phyloP scores from a whole-genome alignment of 2,113 vertebrate genomes.

The Indri indri region DNA sequence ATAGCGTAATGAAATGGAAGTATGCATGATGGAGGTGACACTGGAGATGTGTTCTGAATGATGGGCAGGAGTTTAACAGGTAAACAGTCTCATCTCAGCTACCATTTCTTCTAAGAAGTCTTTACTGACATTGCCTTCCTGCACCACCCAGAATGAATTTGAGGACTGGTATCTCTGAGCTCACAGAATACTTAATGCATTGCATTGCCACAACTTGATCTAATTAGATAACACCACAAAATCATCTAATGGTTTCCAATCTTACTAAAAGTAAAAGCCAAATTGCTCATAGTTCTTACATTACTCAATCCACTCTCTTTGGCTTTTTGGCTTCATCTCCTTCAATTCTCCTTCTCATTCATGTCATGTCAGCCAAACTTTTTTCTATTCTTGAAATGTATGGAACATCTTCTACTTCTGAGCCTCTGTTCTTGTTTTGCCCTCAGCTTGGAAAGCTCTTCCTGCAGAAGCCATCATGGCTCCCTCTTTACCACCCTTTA shows the following conservation, averaged over 20 bases:
- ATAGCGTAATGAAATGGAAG: not conserved
- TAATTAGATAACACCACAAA: not conserved
- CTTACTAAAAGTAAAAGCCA: not conserved
- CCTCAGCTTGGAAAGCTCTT: not conserved
- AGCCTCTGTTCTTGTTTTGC: not conserved
- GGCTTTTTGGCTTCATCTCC: not conserved
- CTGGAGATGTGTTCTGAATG: not conserved
- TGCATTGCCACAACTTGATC: not conserved
- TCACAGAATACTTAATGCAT: not conserved
- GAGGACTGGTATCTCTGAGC: not conserved
- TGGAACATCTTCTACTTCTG: not conserved
- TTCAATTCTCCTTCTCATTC: not conserved
- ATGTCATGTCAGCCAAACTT: not conserved
- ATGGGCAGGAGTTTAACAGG: not conserved
- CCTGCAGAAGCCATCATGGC: fast-evolving
- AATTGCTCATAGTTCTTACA: not conserved
- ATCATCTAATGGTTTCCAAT: not conserved
- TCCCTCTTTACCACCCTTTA: not conserved
- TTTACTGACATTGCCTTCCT: not conserved
- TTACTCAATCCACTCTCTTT: not conserved
- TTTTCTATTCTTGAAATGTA: not conserved
- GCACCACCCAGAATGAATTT: not conserved
- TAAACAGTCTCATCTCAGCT: not conserved
- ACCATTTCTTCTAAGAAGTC: not conserved
- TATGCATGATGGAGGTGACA: not conserved